Conservation (phyloP, 2,888 invertebrate species). For the Ormyrus thymus region DNA sequence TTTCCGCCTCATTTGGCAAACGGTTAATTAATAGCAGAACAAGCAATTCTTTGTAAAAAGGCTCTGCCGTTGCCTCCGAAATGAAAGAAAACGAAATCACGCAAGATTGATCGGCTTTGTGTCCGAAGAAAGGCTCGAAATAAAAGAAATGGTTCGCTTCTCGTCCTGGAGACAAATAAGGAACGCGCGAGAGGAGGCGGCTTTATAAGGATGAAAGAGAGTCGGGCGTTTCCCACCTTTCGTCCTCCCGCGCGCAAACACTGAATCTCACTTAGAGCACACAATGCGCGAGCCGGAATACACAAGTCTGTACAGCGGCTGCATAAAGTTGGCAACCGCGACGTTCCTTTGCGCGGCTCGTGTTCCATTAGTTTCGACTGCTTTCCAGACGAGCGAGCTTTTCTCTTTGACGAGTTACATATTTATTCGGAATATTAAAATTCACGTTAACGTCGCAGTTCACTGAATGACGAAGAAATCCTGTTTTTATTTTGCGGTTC, state of each 20-base stretch:
- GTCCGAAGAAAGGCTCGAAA: not conserved
- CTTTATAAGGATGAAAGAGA: conserved; percentile 15
- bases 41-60: too few relatives aligned
- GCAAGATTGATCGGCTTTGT: not conserved
- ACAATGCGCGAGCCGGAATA: not conserved
- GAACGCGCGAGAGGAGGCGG: not conserved
- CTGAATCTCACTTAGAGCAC: conserved; percentile 48
- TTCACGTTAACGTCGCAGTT: too few relatives aligned
- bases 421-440: too few relatives aligned
- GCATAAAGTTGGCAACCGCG: not conserved
- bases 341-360: not conserved
- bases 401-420: too few relatives aligned
- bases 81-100: too few relatives aligned
- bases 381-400: too few relatives aligned
- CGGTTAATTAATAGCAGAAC: too few relatives aligned
- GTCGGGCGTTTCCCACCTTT: conserved; percentile 5
- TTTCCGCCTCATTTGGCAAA: not conserved
- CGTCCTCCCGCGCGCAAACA: conserved; percentile 33
- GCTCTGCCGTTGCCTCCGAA: too few relatives aligned
- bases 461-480: too few relatives aligned
- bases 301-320: not conserved
- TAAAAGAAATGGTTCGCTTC: not conserved
- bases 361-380: conserved; percentile 36
- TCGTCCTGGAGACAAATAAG: not conserved
- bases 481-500: too few relatives aligned